Conservation (phyloP, 1,140 invertebrate genomes). For the Diorhabda elongata region DNA sequence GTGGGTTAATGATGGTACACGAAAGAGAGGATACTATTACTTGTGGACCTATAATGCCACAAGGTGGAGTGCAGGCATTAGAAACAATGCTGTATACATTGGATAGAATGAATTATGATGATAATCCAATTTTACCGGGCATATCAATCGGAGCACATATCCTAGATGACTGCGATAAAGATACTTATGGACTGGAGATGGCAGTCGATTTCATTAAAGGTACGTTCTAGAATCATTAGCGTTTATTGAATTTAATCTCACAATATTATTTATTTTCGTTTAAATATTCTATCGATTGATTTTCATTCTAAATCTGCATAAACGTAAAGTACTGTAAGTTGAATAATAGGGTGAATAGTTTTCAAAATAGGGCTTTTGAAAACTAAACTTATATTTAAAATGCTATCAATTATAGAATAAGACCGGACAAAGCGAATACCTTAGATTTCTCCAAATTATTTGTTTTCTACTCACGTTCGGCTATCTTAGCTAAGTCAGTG, state of each 20-base stretch:
- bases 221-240: conserved; percentile 48
- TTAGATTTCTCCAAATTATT: too few relatives aligned
- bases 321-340: too few relatives aligned
- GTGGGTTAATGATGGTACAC: conserved; percentile 92
- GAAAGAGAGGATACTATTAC: conserved; percentile 73
- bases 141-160: conserved; percentile 77
- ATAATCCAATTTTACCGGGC: conserved; percentile 57
- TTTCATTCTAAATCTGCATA: too few relatives aligned
- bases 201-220: conserved; percentile 92
- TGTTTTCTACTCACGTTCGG: too few relatives aligned
- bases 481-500: too few relatives aligned
- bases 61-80: conserved; percentile 79
- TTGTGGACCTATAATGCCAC: conserved; percentile 85
- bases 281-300: background rate
- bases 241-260: background rate
- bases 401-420: too few relatives aligned
- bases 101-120: conserved; percentile 66
- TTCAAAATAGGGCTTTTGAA: too few relatives aligned
- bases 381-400: too few relatives aligned
- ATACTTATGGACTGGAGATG: conserved; percentile 88
- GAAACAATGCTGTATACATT: conserved; percentile 86
- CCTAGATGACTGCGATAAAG: conserved; percentile 87
- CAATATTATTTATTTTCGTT: background rate
- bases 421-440: too few relatives aligned
- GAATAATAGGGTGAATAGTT: too few relatives aligned